Evolutionary conservation across 2,113 vertebrate species (phyloP).

Genomic region (Amphiprion percula): DNA sequence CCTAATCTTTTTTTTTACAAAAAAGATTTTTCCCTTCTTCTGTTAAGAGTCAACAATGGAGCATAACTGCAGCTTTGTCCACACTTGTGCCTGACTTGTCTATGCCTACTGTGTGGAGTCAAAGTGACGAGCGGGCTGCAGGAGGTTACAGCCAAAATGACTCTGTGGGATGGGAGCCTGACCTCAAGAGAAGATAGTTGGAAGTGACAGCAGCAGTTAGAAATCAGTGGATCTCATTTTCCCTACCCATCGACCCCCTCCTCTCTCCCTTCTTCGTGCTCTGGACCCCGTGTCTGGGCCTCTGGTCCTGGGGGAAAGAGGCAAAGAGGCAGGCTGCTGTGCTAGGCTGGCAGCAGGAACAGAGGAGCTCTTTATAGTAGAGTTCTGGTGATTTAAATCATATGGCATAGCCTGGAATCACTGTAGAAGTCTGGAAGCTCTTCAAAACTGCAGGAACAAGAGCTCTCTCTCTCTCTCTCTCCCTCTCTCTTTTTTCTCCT

Average conservation of each 20-base stretch:
- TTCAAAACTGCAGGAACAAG: constrained; percentile 85
- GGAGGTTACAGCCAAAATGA: constrained; percentile 71
- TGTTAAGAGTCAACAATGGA: constrained; percentile 59
- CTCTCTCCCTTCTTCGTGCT: constrained; percentile 56
- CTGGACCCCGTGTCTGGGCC: constrained; percentile 82
- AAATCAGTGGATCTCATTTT: constrained; percentile 81
- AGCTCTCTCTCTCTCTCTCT: constrained; percentile 77
- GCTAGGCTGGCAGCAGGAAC: constrained; percentile 88
- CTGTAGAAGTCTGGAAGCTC: constrained; percentile 85
- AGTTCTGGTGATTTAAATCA: constrained; percentile 92
- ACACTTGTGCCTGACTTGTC: constrained; percentile 58
- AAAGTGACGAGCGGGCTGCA: constrained; percentile 67
- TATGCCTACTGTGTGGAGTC: constrained; percentile 69
- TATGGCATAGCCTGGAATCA: constrained; percentile 89
- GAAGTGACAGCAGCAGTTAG: constrained; percentile 80
- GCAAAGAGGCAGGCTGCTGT: constrained; percentile 83
- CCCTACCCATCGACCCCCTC: constrained; percentile 46
- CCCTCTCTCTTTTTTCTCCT: constrained; percentile 43
- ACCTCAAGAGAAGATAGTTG: constrained; percentile 80
- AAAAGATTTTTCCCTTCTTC: constrained; percentile 27
- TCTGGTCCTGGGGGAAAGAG: constrained; percentile 78
- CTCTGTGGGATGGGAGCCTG: constrained; percentile 76
- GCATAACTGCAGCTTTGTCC: constrained; percentile 71
- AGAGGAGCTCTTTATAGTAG: constrained; percentile 90
- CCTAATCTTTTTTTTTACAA: constrained; percentile 10